A percentile compares a stretch with the other conserved stretches of the same genome.
Conservation (phyloP, 1,140 invertebrate species). For the Teleogryllus occipitalis region DNA sequence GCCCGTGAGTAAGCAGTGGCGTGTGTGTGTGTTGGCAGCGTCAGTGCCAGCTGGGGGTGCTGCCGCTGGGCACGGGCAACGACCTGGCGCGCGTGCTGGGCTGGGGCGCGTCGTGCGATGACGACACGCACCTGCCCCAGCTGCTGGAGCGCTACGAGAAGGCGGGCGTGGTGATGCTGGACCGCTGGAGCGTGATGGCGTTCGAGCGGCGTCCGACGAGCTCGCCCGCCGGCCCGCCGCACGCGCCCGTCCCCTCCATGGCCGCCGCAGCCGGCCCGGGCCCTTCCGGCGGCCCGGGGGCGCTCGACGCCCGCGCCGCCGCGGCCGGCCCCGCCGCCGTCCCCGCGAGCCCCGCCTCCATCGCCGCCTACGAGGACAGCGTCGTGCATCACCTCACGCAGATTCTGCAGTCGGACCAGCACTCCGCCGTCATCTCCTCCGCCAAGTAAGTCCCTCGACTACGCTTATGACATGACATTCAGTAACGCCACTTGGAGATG, state of each 20-base stretch:
- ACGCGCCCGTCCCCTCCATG: no score
- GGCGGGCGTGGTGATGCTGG: conserved; percentile 91
- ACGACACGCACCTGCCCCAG: conserved; percentile 86
- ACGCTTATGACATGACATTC: no score
- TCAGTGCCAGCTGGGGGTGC: conserved; percentile 83
- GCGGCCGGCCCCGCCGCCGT: conserved; percentile 55
- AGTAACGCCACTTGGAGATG: no score
- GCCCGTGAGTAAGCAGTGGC: neutral
- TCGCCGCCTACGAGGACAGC: conserved; percentile 64
- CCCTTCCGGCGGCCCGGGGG: conserved; percentile 59
- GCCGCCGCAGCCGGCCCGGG: conserved; percentile 66
- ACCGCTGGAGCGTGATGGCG: conserved; percentile 91
- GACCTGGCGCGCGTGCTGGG: conserved; percentile 88
- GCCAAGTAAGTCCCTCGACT: conserved; percentile 52
- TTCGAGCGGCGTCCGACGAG: conserved; percentile 67
- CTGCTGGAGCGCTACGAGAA: conserved; percentile 88
- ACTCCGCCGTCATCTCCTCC: conserved; percentile 61
- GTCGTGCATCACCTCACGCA: conserved; percentile 74
- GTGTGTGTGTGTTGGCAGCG: conserved; percentile 46
- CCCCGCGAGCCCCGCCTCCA: conserved; percentile 39
- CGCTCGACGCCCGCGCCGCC: conserved; percentile 93
- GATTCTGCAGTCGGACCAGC: conserved; percentile 78
- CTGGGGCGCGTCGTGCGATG: conserved; percentile 93
- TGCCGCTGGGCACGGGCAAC: conserved; percentile 92
- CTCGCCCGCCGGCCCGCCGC: conserved; percentile 47